Evolutionary conservation across 2,113 vertebrate species (phyloP), one percentile per base, ranked within the genome.

Genomic region (Corythornis vintsioides): DNA sequence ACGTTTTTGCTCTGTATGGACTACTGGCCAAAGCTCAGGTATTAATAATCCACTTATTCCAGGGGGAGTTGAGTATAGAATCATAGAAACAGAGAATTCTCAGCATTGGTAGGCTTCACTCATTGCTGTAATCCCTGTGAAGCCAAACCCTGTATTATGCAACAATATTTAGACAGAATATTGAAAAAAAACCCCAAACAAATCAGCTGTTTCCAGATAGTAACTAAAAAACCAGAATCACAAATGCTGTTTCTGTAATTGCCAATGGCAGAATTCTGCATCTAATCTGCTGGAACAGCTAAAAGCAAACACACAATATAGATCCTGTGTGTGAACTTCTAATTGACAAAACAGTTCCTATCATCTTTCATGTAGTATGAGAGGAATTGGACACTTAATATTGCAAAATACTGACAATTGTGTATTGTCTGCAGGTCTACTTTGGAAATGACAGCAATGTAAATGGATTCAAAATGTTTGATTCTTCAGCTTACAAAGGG

Each of bases 21-120:
- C 98, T 99, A 24, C 96, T 99, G 94, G 98, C 98, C 91, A 97
- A 93, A 63, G 99, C 98, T 56, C 99, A 99, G 98, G 99, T 99
- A 90, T 63, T 42, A 80, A 77, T 61, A 59, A 81, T 26, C 9
- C 8, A 5, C 72, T 82, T 73, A 24, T 13, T 35, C 38, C 24
- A 0, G 2, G 12, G 26, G 40, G 6, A 61, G 22, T 84, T 38
- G 38, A 38, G 38, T 38, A 38, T 38, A 38, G 38, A 38, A 38
- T 38, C 10, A 38, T 38, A 38, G 38, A 38, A 38, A 38, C 38
- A 38, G 10, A 38, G 38, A 38, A 38, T 38, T 38, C 38, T 38
- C 38, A 38, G 38, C 10, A 9, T 10, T 38, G 38, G 43, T 61
- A 15, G 16, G n/a, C 29, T 72, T 65, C 53, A 64, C 53, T 48